Conservation (phyloP, 2,797 vertebrate species). For the Poecilia gillii region DNA sequence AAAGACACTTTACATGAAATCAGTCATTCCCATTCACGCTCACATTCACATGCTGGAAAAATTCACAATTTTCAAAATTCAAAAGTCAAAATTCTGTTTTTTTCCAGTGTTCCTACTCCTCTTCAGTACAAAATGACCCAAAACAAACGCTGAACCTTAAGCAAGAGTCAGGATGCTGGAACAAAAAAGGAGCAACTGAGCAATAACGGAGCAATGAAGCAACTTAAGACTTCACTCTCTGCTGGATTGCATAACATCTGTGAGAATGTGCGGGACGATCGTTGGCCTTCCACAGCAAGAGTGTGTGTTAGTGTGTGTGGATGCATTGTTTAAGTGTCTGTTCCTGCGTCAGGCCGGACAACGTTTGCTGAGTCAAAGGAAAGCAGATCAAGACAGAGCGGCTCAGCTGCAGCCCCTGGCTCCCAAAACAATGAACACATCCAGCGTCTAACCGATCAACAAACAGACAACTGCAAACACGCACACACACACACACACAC, state of each 20-base stretch:
- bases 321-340: slow-evolving; percentile 23
- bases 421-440: slow-evolving; percentile 73
- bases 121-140: background rate
- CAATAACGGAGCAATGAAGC: slow-evolving; percentile 33
- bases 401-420: slow-evolving; percentile 59
- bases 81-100: no score
- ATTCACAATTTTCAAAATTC: no score
- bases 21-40: no score
- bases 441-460: slow-evolving; percentile 62
- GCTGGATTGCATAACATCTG: slow-evolving; percentile 53
- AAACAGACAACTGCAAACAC: slow-evolving; percentile 58
- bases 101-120: no score
- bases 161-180: slow-evolving; percentile 9
- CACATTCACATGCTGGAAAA: no score
- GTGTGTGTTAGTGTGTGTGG: slow-evolving; percentile 26
- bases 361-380: slow-evolving; percentile 76
- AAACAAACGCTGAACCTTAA: slow-evolving; percentile 21
- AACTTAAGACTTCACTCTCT: slow-evolving; percentile 37
- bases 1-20: no score
- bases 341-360: slow-evolving; percentile 33
- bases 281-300: slow-evolving; percentile 24
- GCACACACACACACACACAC: slow-evolving; percentile 11
- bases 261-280: slow-evolving; percentile 43
- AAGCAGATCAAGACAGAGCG: slow-evolving; percentile 69
- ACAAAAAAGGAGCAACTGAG: slow-evolving; percentile 31